Conservation (phyloP, 2,113 vertebrate genomes). For the Chrysochloris asiatica region DNA sequence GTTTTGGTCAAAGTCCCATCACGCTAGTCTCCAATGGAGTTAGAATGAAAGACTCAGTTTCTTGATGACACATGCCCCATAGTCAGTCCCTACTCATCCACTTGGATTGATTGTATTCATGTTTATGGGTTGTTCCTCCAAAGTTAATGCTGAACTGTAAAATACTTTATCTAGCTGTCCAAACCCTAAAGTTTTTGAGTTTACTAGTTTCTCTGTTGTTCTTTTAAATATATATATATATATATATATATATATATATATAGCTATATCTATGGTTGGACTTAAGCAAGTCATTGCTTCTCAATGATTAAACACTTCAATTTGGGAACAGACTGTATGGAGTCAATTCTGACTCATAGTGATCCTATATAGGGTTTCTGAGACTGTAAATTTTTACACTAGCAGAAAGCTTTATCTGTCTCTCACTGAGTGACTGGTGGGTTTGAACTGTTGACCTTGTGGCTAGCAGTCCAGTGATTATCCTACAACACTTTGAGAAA, state of each 20-base stretch:
- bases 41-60: background rate
- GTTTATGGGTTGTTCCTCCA: constrained; percentile 10
- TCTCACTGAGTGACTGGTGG: no score
- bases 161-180: background rate
- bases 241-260: no score
- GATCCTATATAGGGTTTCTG: no score
- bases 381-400: no score
- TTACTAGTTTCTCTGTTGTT: no score
- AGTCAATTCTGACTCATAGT: no score
- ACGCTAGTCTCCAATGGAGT: background rate
- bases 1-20: background rate
- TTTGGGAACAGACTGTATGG: no score
- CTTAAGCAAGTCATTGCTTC: background rate
- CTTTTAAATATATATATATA: no score
- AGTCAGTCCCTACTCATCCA: background rate
- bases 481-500: background rate
- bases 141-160: background rate
- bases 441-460: no score
- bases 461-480: no score
- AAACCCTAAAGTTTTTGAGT: background rate
- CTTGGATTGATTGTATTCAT: background rate
- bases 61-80: background rate
- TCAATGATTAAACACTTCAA: background rate
- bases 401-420: no score
- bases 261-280: background rate